Conservation (phyloP, 2,888 invertebrate genomes). For the Mythimna ferrago region DNA sequence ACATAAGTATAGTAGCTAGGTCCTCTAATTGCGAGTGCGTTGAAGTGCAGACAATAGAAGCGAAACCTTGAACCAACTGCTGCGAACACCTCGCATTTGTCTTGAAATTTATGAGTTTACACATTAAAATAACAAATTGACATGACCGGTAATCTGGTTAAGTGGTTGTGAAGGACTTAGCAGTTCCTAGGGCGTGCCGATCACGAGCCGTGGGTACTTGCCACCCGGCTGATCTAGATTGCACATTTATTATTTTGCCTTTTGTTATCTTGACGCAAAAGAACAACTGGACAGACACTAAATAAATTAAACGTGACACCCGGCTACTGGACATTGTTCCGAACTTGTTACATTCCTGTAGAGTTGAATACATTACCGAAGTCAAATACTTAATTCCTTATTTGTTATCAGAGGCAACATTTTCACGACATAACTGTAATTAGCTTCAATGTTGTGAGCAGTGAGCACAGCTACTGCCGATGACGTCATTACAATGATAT, state of each 20-base stretch:
- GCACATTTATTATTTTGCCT: constrained; percentile 77
- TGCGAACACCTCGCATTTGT: constrained; percentile 76
- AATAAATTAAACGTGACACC: constrained; percentile 67
- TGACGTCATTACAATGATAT: constrained; percentile 82
- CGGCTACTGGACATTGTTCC: constrained; percentile 64
- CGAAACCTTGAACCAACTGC: constrained; percentile 77
- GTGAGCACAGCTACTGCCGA: constrained; percentile 59
- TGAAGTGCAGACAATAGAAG: constrained; percentile 77
- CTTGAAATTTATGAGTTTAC: constrained; percentile 78
- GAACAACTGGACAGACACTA: constrained; percentile 64
- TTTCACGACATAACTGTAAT: constrained; percentile 62
- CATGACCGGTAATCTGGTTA: constrained; percentile 79
- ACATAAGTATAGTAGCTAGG: constrained; percentile 70
- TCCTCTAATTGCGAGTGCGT: constrained; percentile 75
- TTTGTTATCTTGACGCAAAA: constrained; percentile 75
- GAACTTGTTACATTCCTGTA: constrained; percentile 48
- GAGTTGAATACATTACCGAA: constrained; percentile 39
- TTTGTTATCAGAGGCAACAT: constrained; percentile 49
- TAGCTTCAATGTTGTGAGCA: constrained; percentile 48
- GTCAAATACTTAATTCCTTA: constrained; percentile 52
- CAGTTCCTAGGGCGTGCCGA: constrained; percentile 83
- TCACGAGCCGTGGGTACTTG: constrained; percentile 79
- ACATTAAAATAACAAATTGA: constrained; percentile 85
- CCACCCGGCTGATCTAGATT: constrained; percentile 73
- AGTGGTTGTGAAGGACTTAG: constrained; percentile 83